Conservation (phyloP, 2,888 invertebrate genomes). For the Melanostoma scalare region DNA sequence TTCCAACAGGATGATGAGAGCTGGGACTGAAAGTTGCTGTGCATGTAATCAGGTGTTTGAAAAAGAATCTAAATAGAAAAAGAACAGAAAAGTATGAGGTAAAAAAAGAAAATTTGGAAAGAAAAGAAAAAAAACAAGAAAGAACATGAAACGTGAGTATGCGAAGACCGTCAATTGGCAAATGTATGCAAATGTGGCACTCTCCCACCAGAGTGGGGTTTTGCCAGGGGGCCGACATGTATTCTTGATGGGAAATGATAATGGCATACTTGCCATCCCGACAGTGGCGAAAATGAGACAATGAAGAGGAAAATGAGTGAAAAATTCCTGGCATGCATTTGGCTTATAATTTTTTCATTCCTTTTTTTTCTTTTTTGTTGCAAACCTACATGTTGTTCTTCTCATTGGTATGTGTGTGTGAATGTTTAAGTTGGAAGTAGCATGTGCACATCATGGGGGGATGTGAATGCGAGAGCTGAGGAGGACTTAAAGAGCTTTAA, state of each 20-base stretch:
- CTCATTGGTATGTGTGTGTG: not conserved
- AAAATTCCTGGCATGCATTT: constrained; percentile 43
- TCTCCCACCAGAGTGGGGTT: constrained; percentile 6
- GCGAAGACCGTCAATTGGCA: constrained; percentile 52
- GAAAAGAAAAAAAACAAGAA: not conserved
- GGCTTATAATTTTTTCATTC: not conserved
- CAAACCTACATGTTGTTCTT: not conserved
- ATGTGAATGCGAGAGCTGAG: constrained; percentile 4
- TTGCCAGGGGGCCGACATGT: constrained; percentile 9
- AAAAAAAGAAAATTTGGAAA: constrained; percentile 11
- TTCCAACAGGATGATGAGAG: constrained; percentile 26
- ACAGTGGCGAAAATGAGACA: constrained; percentile 51
- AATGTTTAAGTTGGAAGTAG: constrained; percentile 17
- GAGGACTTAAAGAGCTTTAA: constrained; percentile 27
- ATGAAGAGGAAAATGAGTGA: constrained; percentile 57
- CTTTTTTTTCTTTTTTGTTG: not conserved
- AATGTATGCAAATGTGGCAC: constrained; percentile 56
- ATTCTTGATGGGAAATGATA: constrained; percentile 62
- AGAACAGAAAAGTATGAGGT: constrained; percentile 2
- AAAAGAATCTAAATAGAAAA: not conserved
- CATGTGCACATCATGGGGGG: not conserved
- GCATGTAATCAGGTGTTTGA: constrained; percentile 45
- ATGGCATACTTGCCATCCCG: constrained; percentile 51
- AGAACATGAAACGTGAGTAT: constrained; percentile 22
- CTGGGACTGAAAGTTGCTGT: constrained; percentile 27